Percentiles rank a stretch among this genome's conserved stretches.
These are phyloP conservation scores for Cantharis rufa DNA, from an alignment of 2,888 invertebrate genomes.

Conservation along the genomic window DNA sequence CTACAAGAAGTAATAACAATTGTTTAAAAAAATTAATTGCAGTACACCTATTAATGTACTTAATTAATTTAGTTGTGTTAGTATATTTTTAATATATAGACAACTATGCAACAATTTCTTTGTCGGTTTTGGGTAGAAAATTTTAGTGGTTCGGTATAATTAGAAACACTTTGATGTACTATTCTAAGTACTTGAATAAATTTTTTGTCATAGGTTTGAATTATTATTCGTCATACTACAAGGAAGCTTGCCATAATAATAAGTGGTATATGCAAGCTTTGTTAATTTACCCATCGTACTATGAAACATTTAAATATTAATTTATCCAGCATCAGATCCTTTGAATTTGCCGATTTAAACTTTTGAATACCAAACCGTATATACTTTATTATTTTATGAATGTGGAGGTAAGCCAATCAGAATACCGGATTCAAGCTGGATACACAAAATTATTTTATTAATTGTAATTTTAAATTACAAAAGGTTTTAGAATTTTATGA, in stretches of 20 bases:
- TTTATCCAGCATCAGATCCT: neutral
- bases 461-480: no score
- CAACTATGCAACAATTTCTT: neutral
- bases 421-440: no score
- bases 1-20: neutral
- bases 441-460: no score
- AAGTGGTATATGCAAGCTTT: neutral
- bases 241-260: neutral
- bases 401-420: no score
- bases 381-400: no score
- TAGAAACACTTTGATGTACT: neutral
- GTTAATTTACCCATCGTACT: neutral
- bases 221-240: neutral
- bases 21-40: neutral
- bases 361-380: no score
- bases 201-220: neutral
- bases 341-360: neutral
- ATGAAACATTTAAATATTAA: neutral
- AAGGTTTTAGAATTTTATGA: no score
- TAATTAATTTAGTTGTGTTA: neutral
- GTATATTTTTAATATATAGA: neutral
- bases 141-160: neutral
- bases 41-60: neutral
- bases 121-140: neutral
- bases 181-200: neutral